Evolutionary conservation across 2,797 vertebrate species (phyloP).

Genomic region (Anabacerthia variegaticeps): DNA sequence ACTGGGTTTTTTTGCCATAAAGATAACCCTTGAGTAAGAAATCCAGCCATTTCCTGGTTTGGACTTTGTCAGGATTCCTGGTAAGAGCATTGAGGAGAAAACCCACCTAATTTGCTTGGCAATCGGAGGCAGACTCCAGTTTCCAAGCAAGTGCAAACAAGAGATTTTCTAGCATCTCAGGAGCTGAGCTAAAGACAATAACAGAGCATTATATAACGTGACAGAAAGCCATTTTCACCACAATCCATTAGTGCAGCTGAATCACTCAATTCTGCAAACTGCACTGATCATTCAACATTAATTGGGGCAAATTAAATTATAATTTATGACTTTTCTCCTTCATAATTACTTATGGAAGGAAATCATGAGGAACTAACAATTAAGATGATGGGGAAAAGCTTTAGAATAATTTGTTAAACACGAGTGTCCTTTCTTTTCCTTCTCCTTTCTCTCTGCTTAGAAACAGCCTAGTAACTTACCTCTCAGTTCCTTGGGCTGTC

Average conservation of each 20-base stretch:
- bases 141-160: not conserved
- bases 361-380: constrained; percentile 10
- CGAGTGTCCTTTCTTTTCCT: not conserved
- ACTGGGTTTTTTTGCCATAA: not conserved
- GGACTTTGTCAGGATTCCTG: constrained; percentile 31
- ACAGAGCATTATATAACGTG: not conserved
- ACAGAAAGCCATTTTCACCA: constrained; percentile 25
- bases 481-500: not conserved
- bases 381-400: not conserved
- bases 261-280: constrained; percentile 45
- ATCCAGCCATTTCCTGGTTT: constrained; percentile 40
- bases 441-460: not conserved
- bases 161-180: constrained; percentile 7
- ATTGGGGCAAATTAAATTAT: constrained; percentile 41
- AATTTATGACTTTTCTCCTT: constrained; percentile 35
- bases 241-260: constrained; percentile 28
- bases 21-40: constrained; percentile 37
- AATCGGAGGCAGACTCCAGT: not conserved
- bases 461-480: not conserved
- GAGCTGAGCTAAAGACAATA: constrained; percentile 42
- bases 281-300: constrained; percentile 38
- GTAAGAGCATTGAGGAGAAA: constrained; percentile 35
- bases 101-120: not conserved
- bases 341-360: constrained; percentile 45
- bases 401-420: constrained; percentile 21